Conservation (phyloP, 2,113 vertebrate genomes). For the Aptenodytes forsteri region DNA sequence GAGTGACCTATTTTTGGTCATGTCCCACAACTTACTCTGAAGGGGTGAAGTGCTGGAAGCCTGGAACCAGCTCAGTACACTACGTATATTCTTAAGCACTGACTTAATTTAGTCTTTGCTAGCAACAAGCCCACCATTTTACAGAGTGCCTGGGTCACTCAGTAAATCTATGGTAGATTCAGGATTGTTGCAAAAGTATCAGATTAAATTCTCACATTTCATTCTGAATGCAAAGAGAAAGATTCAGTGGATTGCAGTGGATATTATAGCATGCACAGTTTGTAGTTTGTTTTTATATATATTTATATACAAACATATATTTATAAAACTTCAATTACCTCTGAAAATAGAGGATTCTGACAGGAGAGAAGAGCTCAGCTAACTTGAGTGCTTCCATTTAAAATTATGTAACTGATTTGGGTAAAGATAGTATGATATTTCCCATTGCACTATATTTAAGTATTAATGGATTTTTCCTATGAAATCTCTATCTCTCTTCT, state of each 20-base stretch:
- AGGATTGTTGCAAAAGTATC: neutral
- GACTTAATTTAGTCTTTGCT: neutral
- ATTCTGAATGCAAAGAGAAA: neutral
- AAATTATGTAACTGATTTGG: slow-evolving; percentile 53
- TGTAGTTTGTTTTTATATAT: neutral
- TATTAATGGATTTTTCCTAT: slow-evolving; percentile 47
- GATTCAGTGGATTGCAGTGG: neutral
- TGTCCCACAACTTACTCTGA: neutral
- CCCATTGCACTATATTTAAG: slow-evolving; percentile 37
- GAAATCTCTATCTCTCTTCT: slow-evolving; percentile 58
- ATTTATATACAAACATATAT: neutral
- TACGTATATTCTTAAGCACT: neutral
- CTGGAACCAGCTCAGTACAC: neutral
- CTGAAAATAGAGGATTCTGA: slow-evolving; percentile 36
- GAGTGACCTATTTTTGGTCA: neutral
- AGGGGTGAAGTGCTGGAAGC: neutral
- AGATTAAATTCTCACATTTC: slow-evolving; percentile 24
- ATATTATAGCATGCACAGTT: neutral
- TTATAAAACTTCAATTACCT: slow-evolving; percentile 42
- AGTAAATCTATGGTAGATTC: neutral
- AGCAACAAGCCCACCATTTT: neutral
- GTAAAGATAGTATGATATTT: slow-evolving; percentile 56
- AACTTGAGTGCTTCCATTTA: slow-evolving; percentile 31
- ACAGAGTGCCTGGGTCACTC: neutral
- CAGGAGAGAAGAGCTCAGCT: slow-evolving; percentile 24